Evolutionary conservation across 2,888 invertebrate genomes (phyloP).

Genomic region (Branchipolynoe longqiensis): DNA sequence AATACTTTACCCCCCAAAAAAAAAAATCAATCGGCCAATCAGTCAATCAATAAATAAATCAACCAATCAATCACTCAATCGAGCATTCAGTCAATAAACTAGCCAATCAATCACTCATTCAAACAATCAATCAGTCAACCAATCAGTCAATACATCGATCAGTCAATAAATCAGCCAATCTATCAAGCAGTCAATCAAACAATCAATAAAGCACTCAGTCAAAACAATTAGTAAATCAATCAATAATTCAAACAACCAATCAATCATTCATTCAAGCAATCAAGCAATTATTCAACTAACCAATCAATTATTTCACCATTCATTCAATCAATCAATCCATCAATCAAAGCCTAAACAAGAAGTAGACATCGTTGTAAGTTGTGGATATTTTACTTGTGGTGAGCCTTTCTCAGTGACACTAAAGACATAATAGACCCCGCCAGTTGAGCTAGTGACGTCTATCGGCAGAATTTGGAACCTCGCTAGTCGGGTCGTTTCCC

Average conservation of each 20-base stretch:
- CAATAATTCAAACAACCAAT: background rate
- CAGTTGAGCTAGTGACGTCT: no score
- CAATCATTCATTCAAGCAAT: background rate
- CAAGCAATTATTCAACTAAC: background rate
- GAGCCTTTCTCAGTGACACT: background rate
- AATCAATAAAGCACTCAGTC: background rate
- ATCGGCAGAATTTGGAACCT: no score
- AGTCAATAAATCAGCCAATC: no score
- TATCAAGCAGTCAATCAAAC: background rate
- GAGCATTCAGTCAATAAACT: no score
- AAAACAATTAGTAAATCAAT: background rate
- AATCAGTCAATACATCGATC: background rate
- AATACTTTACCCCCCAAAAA: no score
- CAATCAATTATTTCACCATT: background rate
- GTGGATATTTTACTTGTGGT: background rate
- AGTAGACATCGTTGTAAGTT: background rate
- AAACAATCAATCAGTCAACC: background rate
- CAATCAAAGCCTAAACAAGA: background rate
- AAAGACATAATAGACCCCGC: no score
- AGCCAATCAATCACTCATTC: no score
- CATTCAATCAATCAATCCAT: background rate
- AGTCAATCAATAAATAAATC: no score
- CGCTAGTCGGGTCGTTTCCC: no score
- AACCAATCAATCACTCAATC: no score
- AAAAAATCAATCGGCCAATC: no score